phyloP scores from a whole-genome alignment of 2,888 invertebrate species.

The Patella ulyssiponensis region DNA sequence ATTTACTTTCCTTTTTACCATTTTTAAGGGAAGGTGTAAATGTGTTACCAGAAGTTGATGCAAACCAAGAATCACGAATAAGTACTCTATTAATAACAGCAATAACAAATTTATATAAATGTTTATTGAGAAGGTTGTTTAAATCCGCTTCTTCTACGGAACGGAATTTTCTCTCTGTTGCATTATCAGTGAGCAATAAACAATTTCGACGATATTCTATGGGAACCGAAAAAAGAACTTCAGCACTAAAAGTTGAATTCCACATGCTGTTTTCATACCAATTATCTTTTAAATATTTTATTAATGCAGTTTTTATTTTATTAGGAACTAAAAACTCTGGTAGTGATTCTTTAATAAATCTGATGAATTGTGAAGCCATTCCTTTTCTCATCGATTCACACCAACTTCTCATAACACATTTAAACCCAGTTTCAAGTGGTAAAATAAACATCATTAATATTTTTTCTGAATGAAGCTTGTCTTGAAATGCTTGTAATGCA shows the following conservation, averaged over 20 bases:
- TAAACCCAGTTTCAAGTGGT: not conserved
- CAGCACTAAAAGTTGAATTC: not conserved
- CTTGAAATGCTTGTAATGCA: conserved; percentile 1
- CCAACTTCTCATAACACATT: not conserved
- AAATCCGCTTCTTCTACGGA: not conserved
- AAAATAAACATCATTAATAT: not conserved
- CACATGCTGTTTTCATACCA: conserved; percentile 1
- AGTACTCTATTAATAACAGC: not conserved
- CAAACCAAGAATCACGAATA: not conserved
- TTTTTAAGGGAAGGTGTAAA: not conserved
- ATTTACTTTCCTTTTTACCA: not conserved
- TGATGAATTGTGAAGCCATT: not conserved
- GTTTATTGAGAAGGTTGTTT: not conserved
- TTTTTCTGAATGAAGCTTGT: not conserved
- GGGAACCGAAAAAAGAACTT: not conserved
- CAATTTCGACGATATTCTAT: not conserved
- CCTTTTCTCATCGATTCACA: not conserved
- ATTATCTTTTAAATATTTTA: not conserved
- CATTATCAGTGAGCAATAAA: not conserved
- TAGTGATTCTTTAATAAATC: not conserved
- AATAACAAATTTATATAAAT: not conserved
- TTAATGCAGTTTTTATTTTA: not conserved
- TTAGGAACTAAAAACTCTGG: not conserved
- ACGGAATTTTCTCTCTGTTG: not conserved
- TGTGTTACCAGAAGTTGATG: not conserved